phyloP scores from a whole-genome alignment of 2,113 vertebrate genomes.

The Peucedramus taeniatus region DNA sequence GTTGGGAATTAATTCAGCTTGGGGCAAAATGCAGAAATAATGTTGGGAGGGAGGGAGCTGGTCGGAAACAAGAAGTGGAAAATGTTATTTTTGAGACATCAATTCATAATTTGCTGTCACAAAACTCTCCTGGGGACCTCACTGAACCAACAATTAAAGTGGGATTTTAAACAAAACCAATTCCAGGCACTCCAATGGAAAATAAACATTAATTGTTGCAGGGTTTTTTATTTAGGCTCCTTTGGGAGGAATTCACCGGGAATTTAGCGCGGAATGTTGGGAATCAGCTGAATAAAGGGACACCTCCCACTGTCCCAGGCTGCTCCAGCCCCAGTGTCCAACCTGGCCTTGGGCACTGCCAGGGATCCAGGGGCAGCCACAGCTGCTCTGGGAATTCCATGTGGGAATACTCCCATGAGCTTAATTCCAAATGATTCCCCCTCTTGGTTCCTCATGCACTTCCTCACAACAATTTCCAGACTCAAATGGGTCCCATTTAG shows the following conservation, averaged over 20 bases:
- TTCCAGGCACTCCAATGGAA: background rate
- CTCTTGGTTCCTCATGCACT: background rate
- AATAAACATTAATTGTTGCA: background rate
- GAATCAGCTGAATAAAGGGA: background rate
- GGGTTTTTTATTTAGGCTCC: background rate
- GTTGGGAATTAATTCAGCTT: background rate
- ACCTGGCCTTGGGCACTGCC: accelerated
- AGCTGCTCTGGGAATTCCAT: background rate
- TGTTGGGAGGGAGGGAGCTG: background rate
- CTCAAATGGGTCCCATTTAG: background rate
- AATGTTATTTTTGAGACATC: background rate
- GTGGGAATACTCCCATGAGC: background rate
- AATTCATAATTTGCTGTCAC: background rate
- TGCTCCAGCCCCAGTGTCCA: background rate
- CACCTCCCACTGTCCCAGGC: background rate
- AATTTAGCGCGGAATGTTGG: background rate
- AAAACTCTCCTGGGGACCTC: background rate
- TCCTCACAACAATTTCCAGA: background rate
- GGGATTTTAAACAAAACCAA: background rate
- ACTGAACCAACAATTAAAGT: background rate
- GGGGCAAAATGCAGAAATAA: background rate
- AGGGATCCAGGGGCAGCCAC: background rate
- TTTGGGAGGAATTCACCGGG: background rate
- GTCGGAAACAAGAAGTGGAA: background rate
- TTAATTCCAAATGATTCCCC: background rate